Percentiles rank a stretch among this genome's conserved stretches.
phyloP scores from a whole-genome alignment of 2,113 vertebrate species.

The Narcine bancroftii region DNA sequence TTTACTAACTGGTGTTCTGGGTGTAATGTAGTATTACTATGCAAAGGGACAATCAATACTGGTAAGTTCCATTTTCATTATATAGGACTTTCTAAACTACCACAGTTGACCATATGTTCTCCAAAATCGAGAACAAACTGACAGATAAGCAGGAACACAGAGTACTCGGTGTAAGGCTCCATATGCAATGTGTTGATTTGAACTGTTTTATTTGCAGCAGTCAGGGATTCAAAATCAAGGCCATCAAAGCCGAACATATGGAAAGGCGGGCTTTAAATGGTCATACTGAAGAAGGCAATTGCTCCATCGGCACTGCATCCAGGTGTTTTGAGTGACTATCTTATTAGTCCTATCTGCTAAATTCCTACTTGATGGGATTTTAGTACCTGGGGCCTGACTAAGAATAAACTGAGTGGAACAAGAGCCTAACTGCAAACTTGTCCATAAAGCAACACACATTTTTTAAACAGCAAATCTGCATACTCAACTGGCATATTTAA shows the following conservation, averaged over 20 bases:
- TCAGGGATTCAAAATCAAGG: conserved; percentile 46
- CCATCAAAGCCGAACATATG: conserved; percentile 83
- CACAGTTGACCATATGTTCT: conserved; percentile 21
- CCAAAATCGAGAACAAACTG: conserved; percentile 28
- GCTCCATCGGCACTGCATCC: conserved; percentile 90
- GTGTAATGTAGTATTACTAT: not conserved
- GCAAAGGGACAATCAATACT: not conserved
- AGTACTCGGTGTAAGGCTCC: conserved; percentile 33
- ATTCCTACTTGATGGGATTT: conserved; percentile 90
- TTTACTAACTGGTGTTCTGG: conserved; percentile 11
- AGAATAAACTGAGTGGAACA: conserved; percentile 25
- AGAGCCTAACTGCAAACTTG: not conserved
- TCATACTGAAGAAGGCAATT: conserved; percentile 83
- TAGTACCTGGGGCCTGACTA: conserved; percentile 62
- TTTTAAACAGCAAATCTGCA: not conserved
- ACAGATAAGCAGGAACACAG: conserved; percentile 20
- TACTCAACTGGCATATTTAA: conserved; percentile 21
- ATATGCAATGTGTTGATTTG: conserved; percentile 19
- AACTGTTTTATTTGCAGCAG: not conserved
- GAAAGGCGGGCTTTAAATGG: conserved; percentile 76
- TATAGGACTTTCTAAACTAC: conserved; percentile 16
- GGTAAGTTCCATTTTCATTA: not conserved
- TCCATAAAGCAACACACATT: not conserved
- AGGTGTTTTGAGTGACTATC: conserved; percentile 99
- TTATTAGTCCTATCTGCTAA: conserved; percentile 96